Base-by-base conservation (phyloP, 2,797 vertebrate genomes). In the Scleropages formosus region DNA sequence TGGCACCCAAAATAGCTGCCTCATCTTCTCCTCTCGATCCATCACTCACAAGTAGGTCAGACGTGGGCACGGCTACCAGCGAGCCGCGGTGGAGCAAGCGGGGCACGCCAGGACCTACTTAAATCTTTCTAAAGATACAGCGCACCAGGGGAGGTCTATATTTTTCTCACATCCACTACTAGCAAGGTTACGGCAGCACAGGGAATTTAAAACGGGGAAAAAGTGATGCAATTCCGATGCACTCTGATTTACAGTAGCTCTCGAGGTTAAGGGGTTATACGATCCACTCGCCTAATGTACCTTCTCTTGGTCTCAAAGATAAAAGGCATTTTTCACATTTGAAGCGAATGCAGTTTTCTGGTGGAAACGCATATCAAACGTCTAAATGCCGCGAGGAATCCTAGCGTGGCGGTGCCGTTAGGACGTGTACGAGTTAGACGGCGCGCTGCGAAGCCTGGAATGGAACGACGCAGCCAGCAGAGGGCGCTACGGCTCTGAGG, bases 31-130 rank as follows among this genome's bases (percentile, higher is more conserved):
- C 60, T 27, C 72, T 65, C 63, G 13, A 70, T 8, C 44, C 76
- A 73, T 56, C 74, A 72, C 79, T 53, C n/a, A 24, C 79, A 86
- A 89, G 77, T 90, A 87, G 89, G 88, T 81, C 87, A 79, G 75
- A 76, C 75, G 66, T 26, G 18, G 31, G 18, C 69, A 56, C 53
- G 12, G 53, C 12, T 56, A 9, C 69, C 46, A 71, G 46, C 71
- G 69, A 73, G 67, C 74, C 56, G 18, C 26, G 47, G 69, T 20
- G 46, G 61, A 65, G 65, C 53, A 82, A 60, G 71, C 61, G 56
- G 73, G 73, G 8, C 74, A 44, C 75, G 63, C 44, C 73, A 79
- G 82, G 80, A 82, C 83, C 83, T 80, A 89, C 75, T 86, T 90
- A 83, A 69, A 61, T 77, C 72, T 71, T 75, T 83, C 79, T 75